Base-by-base conservation (phyloP, 2,888 invertebrate genomes). In the Andrena haemorrhoa region DNA sequence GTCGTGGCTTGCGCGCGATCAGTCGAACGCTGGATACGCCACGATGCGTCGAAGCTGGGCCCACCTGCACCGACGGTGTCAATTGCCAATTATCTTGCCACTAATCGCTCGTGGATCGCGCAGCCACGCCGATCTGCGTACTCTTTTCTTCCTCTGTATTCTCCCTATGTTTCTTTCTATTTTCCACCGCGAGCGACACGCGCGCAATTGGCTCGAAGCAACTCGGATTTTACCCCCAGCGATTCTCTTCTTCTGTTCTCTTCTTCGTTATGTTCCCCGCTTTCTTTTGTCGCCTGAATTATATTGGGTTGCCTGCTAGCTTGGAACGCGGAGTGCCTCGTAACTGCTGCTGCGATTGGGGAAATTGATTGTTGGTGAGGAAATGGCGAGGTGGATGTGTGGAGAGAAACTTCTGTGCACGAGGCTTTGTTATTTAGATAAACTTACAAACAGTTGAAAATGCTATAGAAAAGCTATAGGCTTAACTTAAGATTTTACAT, bases 61-160 rank as follows among this genome's bases (percentile, higher is more conserved):
- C 70, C 84, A 71, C 73, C 64, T 20, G 66, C 61, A 56, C 51
- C 61, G 33, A 20, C 64, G 33, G 64, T 72, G 75, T 72, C 82
- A 76, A 77, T 82, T 73, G 78, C 70, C 86, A 79, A 79, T 86
- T 84, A 65, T 66, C 66, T 23, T 35, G 26, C 65, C 51, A 49
- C 69, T 79, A 76, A 86, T 83, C 85, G 69, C 63, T 72, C 70
- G 73, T 35, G 53, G 41, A 80, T 74, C 73, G 82, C n/a, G 58
- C 51, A 56, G 56, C 82, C 29, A 58, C 49, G 73, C 58, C 78
- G 81, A 71, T 70, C 56, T 68, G 8, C 41, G 41, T 23, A 2
- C n/a, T n/a, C 29, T 66, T 53, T 58, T 41, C 20, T 69, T 63
- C n/a, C 47, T 10, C 47, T 7, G 23, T 74, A 16, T 65, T 16